phyloP scores from a whole-genome alignment of 2,113 vertebrate species.

The Chauna torquata region DNA sequence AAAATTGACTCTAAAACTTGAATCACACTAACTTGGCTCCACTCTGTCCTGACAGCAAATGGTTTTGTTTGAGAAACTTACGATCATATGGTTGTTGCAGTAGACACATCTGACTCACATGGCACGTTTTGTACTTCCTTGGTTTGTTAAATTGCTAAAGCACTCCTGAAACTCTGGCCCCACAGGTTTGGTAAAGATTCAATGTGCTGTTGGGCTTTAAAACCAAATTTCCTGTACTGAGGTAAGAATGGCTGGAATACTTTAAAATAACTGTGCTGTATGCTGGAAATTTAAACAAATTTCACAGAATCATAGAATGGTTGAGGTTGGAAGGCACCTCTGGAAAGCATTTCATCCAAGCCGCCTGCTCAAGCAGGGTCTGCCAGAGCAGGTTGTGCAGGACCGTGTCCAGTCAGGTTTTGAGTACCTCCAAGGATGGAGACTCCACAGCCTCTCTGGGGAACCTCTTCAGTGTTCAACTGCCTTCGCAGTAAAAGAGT shows the following conservation, averaged over 20 bases:
- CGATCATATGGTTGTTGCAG: background rate
- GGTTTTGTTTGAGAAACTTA: slow-evolving; percentile 33
- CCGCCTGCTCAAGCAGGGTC: background rate
- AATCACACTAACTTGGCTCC: slow-evolving; percentile 8
- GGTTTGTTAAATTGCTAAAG: background rate
- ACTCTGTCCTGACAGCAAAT: background rate
- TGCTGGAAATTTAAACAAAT: background rate
- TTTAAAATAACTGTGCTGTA: background rate
- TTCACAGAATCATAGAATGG: background rate
- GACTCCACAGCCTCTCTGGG: background rate
- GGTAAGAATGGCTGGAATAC: background rate
- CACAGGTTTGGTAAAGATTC: background rate
- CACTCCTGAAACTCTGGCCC: background rate
- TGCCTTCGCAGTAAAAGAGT: background rate
- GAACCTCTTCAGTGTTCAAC: background rate
- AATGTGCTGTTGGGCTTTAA: background rate
- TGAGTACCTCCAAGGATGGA: background rate
- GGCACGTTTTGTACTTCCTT: background rate
- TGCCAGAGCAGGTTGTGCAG: background rate
- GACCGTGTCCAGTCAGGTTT: background rate
- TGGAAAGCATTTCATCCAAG: background rate
- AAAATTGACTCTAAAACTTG: slow-evolving; percentile 3
- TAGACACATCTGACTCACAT: slow-evolving; percentile 30
- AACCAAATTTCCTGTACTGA: background rate
- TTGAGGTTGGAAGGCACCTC: background rate